Conservation (phyloP, 2,888 invertebrate genomes). For the Drosophila robusta region DNA sequence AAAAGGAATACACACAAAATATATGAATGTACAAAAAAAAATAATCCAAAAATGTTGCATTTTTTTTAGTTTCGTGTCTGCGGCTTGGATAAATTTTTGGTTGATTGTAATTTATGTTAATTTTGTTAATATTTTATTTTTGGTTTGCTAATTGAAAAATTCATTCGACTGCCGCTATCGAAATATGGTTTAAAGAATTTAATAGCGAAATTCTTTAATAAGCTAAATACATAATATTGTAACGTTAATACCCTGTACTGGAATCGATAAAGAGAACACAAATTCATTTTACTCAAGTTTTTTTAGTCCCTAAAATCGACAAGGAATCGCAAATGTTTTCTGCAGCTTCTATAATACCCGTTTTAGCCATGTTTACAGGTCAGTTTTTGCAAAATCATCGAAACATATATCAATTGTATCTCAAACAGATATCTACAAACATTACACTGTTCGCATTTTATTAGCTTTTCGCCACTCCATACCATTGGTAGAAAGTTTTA, state of each 20-base stretch:
- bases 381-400: not conserved
- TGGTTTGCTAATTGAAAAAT: slow-evolving; percentile 51
- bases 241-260: not conserved
- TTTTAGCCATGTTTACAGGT: not conserved
- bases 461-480: slow-evolving; percentile 28
- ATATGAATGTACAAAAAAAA: slow-evolving; percentile 2
- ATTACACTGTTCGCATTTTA: slow-evolving; percentile 36
- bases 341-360: not conserved
- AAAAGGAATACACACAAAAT: slow-evolving; percentile 12
- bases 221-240: not conserved
- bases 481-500: slow-evolving; percentile 39
- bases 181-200: not conserved
- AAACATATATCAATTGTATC: not conserved
- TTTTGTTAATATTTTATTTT: slow-evolving; percentile 50
- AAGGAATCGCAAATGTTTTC: too few species aligned
- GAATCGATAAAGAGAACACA: too few species aligned
- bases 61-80: slow-evolving; percentile 54
- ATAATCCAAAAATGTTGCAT: slow-evolving; percentile 37
- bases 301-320: too few species aligned
- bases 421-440: slow-evolving; percentile 4
- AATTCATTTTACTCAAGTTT: too few species aligned
- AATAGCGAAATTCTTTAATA: not conserved
- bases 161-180: slow-evolving; percentile 22
- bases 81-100: slow-evolving; percentile 52
- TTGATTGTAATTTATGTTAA: slow-evolving; percentile 64